Conservation (phyloP, 2,113 vertebrate species). For the Urocolius indicus region DNA sequence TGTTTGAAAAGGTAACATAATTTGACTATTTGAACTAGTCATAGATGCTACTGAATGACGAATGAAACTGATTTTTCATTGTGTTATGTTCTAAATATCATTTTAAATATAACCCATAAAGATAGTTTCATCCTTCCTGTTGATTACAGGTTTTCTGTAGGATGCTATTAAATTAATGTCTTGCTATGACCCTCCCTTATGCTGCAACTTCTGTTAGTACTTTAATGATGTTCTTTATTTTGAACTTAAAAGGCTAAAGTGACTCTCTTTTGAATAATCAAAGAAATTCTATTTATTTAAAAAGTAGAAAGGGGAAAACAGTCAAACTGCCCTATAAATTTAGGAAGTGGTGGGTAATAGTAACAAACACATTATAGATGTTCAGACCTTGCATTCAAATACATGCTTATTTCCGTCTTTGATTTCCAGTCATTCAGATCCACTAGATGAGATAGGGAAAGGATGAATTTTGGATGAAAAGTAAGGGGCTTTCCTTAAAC, state of each 20-base stretch:
- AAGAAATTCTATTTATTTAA: neutral
- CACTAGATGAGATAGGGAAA: neutral
- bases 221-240: conserved; percentile 9
- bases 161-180: neutral
- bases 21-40: neutral
- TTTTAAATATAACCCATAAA: neutral
- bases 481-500: conserved; percentile 46
- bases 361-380: neutral
- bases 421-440: neutral
- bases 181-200: neutral
- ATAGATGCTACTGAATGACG: neutral
- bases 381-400: conserved; percentile 21
- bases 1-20: neutral
- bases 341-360: neutral
- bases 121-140: neutral
- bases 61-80: neutral
- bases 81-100: neutral
- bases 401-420: neutral
- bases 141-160: neutral
- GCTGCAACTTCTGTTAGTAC: neutral
- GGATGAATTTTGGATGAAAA: conserved; percentile 63
- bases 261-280: neutral
- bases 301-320: neutral
- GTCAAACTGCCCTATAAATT: neutral
- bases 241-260: conserved; percentile 2